phyloP scores from a whole-genome alignment of 64 coral and sea anemone genomes.

The Actinia equina region DNA sequence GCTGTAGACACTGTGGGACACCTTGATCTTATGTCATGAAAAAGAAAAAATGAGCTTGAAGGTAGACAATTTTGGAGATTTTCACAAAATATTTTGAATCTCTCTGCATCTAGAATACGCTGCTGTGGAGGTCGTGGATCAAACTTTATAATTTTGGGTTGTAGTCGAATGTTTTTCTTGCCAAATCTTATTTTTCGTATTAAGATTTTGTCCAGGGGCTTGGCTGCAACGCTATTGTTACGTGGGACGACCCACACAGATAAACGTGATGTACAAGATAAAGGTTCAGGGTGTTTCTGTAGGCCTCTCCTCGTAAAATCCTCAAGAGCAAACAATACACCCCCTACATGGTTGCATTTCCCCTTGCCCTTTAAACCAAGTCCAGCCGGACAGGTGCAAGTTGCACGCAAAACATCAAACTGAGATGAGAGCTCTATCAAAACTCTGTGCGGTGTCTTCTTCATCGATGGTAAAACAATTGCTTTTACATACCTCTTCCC shows the following conservation, averaged over 20 bases:
- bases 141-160: not conserved
- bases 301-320: constrained; percentile 47
- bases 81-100: not conserved
- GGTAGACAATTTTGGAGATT: constrained; percentile 53
- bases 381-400: constrained; percentile 29
- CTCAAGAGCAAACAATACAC: constrained; percentile 51
- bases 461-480: constrained; percentile 22
- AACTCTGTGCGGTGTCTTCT: constrained; percentile 35
- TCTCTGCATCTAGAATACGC: not conserved
- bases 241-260: constrained; percentile 52
- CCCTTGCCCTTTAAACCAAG: constrained; percentile 44
- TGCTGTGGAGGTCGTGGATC: not conserved
- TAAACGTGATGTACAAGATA: constrained; percentile 54
- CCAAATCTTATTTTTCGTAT: not conserved
- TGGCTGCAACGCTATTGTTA: not conserved
- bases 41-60: constrained; percentile 47
- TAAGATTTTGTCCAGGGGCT: not conserved
- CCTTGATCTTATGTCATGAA: constrained; percentile 52
- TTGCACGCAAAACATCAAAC: constrained; percentile 7
- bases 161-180: not conserved
- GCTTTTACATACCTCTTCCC: constrained; percentile 43
- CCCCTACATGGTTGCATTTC: constrained; percentile 61
- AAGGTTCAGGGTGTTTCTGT: constrained; percentile 29
- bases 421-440: constrained; percentile 32
- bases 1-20: not conserved